Conservation (phyloP, 2,797 vertebrate species). For the Eulemur rubriventer region DNA sequence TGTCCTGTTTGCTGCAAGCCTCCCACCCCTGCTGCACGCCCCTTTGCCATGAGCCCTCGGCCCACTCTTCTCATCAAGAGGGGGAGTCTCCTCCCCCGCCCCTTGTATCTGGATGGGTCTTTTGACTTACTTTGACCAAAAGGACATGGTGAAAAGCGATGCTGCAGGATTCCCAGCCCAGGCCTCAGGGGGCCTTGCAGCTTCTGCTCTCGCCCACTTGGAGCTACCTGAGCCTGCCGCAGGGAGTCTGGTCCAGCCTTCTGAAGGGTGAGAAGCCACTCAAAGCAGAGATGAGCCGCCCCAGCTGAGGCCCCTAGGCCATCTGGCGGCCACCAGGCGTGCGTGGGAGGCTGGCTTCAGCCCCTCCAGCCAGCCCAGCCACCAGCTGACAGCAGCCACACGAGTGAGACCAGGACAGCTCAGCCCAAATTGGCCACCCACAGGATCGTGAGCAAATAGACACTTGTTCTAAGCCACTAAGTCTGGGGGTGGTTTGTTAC, state of each 20-base stretch:
- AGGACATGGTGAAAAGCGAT: not conserved
- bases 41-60: not conserved
- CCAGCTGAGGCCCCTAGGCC: not conserved
- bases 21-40: not conserved
- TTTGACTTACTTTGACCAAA: not conserved
- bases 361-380: not conserved
- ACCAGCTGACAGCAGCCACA: not conserved
- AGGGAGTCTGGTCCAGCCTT: not conserved
- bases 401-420: rapidly evolving
- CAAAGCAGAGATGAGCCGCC: not conserved
- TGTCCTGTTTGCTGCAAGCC: not conserved
- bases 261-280: not conserved
- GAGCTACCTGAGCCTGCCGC: not conserved
- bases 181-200: not conserved
- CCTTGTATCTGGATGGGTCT: not conserved
- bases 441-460: not conserved
- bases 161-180: rapidly evolving
- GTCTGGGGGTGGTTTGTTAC: not conserved
- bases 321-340: not conserved
- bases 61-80: not conserved
- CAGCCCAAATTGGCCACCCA: not conserved
- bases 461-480: not conserved
- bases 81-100: not conserved
- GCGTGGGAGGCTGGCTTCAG: not conserved
- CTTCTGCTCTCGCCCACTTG: not conserved